These are phyloP conservation scores for Mythimna ferrago DNA, from an alignment of 2,888 invertebrate genomes.

Conservation along the genomic window DNA sequence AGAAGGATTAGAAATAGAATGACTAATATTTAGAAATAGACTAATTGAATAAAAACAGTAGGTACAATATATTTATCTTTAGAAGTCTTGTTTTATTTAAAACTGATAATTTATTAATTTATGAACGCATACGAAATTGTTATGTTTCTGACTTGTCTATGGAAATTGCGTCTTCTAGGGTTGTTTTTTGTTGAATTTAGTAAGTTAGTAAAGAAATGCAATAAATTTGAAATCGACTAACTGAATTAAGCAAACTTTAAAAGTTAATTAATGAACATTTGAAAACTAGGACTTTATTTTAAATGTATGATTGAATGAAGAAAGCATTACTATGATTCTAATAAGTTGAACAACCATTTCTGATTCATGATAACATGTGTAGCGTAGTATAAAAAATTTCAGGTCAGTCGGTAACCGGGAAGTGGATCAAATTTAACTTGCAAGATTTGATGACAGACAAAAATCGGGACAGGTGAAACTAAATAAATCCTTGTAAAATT, in stretches of 20 bases:
- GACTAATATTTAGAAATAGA: neutral
- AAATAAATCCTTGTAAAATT: no score
- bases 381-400: no score
- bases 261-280: neutral
- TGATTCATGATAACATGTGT: no score
- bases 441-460: no score
- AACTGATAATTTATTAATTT: neutral
- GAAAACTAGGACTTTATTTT: neutral
- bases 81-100: no score
- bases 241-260: neutral
- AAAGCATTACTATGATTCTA: no score
- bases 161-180: constrained; percentile 53
- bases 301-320: neutral
- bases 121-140: constrained; percentile 33
- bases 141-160: constrained; percentile 44
- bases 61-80: neutral
- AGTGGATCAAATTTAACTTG: no score
- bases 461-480: no score
- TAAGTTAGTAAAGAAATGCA: neutral
- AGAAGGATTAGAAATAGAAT: neutral
- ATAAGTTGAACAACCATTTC: no score
- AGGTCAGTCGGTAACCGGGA: no score
- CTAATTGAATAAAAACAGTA: neutral
- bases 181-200: neutral
- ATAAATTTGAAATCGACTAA: constrained; percentile 5